phyloP scores from a whole-genome alignment of 2,113 vertebrate genomes.

The Numenius arquata region DNA sequence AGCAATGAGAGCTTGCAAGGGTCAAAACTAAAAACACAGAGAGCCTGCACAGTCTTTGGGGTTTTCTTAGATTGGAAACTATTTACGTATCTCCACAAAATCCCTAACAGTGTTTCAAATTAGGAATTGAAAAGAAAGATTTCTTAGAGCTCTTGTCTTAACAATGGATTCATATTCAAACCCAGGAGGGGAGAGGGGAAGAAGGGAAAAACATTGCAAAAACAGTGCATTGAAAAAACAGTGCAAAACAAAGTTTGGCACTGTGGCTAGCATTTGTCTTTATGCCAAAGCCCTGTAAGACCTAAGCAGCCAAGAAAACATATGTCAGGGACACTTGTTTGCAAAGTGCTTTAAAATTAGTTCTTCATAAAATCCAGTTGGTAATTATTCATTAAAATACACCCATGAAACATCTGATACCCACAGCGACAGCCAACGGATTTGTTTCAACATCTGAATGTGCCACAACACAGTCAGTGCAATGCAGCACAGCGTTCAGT shows the following conservation, averaged over 20 bases:
- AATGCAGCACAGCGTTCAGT: neutral
- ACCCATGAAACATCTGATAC: slow-evolving; percentile 6
- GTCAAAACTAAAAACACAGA: neutral
- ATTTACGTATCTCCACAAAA: neutral
- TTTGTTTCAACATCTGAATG: neutral
- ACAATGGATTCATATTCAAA: neutral
- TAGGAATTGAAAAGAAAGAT: neutral
- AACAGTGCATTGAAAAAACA: too few relatives aligned
- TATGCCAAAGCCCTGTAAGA: neutral
- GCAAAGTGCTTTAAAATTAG: slow-evolving; percentile 28
- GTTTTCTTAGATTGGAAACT: neutral
- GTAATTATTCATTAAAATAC: slow-evolving; percentile 50
- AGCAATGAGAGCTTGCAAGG: neutral
- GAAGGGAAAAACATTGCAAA: neutral
- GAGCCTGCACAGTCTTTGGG: neutral
- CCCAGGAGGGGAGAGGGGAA: neutral
- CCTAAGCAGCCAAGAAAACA: slow-evolving; percentile 16
- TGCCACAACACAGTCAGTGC: neutral
- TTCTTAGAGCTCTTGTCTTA: neutral
- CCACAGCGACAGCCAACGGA: neutral
- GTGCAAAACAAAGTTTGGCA: too few relatives aligned
- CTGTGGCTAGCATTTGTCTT: neutral
- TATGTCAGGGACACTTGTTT: slow-evolving; percentile 16
- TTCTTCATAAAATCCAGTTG: slow-evolving; percentile 33
- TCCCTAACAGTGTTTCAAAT: neutral